These are phyloP conservation scores for Enteromius afrohamiltoni DNA, from an alignment of 2,797 vertebrate genomes.

Conservation along the genomic window DNA sequence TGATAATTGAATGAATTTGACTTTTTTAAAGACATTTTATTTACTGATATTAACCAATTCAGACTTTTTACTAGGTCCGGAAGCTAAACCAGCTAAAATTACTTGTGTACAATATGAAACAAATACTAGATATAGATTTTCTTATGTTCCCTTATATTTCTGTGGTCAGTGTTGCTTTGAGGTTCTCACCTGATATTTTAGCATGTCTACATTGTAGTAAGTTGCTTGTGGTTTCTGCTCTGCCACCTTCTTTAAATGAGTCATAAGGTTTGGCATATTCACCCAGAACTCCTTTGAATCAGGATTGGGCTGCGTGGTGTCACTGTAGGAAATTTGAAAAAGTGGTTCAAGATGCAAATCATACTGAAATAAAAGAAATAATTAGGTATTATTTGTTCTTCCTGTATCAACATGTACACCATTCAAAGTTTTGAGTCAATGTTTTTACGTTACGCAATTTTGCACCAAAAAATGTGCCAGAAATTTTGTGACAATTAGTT, in stretches of 20 bases:
- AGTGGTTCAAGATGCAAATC: neutral
- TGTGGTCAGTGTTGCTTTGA: neutral
- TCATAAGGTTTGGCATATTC: conserved; percentile 98
- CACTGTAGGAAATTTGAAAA: conserved; percentile 71
- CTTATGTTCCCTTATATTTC: too few relatives aligned
- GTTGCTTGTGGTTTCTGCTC: conserved; percentile 98
- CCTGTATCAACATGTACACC: neutral
- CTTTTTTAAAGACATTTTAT: neutral
- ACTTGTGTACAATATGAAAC: neutral
- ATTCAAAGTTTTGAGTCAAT: neutral
- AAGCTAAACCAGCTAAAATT: neutral
- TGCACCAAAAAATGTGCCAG: too few relatives aligned
- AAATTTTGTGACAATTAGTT: neutral
- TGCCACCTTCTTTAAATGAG: conserved; percentile 95
- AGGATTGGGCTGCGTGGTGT: conserved; percentile 84
- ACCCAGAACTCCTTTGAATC: conserved; percentile 97
- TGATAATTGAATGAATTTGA: neutral
- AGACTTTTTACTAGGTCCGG: neutral
- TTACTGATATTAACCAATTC: neutral
- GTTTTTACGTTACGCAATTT: neutral
- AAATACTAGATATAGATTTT: neutral
- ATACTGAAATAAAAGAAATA: neutral
- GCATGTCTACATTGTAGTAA: conserved; percentile 99
- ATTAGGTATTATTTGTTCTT: neutral
- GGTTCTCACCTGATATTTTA: conserved; percentile 92